A percentile compares a stretch with the other conserved stretches of the same genome.
Evolutionary conservation across 2,113 vertebrate species (phyloP).

Genomic region (Silurus meridionalis): DNA sequence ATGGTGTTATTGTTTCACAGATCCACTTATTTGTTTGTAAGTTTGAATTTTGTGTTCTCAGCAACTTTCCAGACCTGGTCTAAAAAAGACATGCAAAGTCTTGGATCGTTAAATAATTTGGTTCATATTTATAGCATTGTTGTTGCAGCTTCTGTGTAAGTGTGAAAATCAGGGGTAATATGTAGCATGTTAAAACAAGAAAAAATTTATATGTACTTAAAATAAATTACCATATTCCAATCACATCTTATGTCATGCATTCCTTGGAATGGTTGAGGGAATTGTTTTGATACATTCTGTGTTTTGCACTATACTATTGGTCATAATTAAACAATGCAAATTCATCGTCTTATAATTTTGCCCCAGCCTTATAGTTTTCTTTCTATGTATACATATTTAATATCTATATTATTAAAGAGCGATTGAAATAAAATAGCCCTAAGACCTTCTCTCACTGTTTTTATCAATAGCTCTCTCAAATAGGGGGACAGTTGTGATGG

Average conservation of each 20-base stretch:
- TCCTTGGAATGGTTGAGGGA: not conserved
- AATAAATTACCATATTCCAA: not conserved
- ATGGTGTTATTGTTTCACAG: not conserved
- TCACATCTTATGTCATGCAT: not conserved
- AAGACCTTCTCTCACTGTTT: not conserved
- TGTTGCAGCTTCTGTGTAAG: not conserved
- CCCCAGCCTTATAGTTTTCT: not conserved
- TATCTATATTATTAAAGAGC: not conserved
- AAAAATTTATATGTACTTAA: not conserved
- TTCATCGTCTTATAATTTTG: not conserved
- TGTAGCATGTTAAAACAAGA: not conserved
- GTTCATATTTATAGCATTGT: not conserved
- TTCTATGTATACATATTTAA: not conserved
- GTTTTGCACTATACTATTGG: not conserved
- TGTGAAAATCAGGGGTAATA: not conserved
- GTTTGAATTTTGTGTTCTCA: not conserved
- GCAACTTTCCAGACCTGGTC: not conserved
- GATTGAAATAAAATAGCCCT: not conserved
- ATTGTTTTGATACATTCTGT: not conserved
- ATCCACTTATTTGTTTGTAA: not conserved
- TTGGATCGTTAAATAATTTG: not conserved
- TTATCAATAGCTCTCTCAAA: slow-evolving; percentile 75
- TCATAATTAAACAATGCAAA: not conserved
- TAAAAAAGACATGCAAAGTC: not conserved
- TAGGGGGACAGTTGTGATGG: slow-evolving; percentile 82